Conservation (phyloP, 2,888 invertebrate genomes). For the Bombylius major region DNA sequence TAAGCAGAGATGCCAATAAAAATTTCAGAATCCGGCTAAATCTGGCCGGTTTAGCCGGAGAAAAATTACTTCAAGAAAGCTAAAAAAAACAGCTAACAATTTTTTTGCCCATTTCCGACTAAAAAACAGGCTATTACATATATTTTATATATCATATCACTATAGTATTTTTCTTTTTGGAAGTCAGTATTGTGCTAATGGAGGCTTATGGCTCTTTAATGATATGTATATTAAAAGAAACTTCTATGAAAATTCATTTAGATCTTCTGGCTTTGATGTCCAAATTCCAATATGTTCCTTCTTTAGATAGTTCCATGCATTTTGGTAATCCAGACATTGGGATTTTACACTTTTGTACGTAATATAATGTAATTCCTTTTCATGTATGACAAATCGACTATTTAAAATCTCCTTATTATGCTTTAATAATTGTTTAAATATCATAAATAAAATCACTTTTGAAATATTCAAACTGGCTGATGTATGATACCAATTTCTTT, state of each 20-base stretch:
- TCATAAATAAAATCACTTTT: constrained; percentile 42
- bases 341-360: constrained; percentile 23
- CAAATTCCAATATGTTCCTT: constrained; percentile 41
- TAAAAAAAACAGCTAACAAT: no score
- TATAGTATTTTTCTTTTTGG: no score
- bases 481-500: constrained; percentile 39
- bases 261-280: constrained; percentile 39
- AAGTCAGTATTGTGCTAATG: no score
- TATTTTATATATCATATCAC: no score
- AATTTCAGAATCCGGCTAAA: no score
- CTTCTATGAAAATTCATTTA: constrained; percentile 5
- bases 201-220: no score
- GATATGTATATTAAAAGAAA: no score
- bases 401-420: constrained; percentile 22
- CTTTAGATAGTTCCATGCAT: constrained; percentile 39
- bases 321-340: constrained; percentile 25
- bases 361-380: constrained; percentile 10
- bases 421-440: constrained; percentile 37
- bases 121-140: no score
- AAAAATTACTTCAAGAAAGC: no score
- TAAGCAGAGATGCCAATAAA: no score
- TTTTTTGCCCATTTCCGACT: no score
- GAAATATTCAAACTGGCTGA: constrained; percentile 41
- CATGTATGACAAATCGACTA: constrained; percentile 3
- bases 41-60: no score